phyloP scores from a whole-genome alignment of 2,113 vertebrate species.

The Otus sunia region DNA sequence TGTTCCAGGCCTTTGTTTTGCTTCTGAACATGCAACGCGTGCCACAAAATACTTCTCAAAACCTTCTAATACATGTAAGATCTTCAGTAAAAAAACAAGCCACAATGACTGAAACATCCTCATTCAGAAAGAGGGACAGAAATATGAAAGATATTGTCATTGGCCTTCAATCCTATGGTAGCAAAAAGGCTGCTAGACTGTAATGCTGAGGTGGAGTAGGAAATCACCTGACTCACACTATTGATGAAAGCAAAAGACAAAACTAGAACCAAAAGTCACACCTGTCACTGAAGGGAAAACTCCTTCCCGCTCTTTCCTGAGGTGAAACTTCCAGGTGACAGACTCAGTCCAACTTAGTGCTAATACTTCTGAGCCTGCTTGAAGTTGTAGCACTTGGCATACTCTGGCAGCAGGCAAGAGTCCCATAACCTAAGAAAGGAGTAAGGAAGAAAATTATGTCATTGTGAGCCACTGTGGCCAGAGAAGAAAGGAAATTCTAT shows the following conservation, averaged over 20 bases:
- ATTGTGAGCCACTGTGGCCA: background rate
- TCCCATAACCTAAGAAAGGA: fast-evolving
- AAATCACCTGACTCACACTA: background rate
- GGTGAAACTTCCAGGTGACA: background rate
- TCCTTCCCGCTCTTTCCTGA: background rate
- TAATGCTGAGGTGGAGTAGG: background rate
- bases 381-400: background rate
- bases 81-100: background rate
- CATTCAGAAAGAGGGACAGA: background rate
- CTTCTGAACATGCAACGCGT: background rate
- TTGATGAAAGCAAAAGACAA: background rate
- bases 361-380: background rate
- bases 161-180: background rate
- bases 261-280: background rate
- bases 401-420: background rate
- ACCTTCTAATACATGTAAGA: fast-evolving
- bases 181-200: background rate
- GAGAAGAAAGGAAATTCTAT: background rate
- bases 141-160: background rate
- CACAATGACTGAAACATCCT: background rate
- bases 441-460: background rate
- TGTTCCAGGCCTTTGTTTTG: background rate
- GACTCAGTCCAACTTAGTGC: background rate
- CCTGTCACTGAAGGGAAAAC: background rate
- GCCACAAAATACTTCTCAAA: background rate